Evolutionary conservation across 2,888 invertebrate genomes (phyloP), one percentile per base, ranked within the genome.

Genomic region (Brachypterus glaber): DNA sequence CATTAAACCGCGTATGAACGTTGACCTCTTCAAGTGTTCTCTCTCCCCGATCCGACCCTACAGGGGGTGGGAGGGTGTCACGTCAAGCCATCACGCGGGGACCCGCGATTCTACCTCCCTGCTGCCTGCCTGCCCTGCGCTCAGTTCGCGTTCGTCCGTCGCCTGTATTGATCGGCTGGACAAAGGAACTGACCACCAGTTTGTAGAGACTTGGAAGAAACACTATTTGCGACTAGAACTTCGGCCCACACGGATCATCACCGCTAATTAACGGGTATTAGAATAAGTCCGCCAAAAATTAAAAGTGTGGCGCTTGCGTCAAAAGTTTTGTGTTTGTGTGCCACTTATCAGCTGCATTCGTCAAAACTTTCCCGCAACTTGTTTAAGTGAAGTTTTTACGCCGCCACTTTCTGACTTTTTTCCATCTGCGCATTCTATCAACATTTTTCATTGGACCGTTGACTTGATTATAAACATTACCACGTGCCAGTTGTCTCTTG

Each of bases 41-140:
- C n/a, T n/a, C n/a, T n/a, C n/a, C n/a, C n/a, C n/a, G n/a, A n/a
- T n/a, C 51, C 46, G 50, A 51, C 54, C 48, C 48, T 43, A 38
- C 51, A 66, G 65, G 70, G 64, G 59, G 60, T 61, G 66, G 71
- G 70, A 70, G 72, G 68, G 73, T 63, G 73, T 72, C 73, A 72
- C 72, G 73, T 73, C 70, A 70, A 66, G 69, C 67, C 67, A 60
- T 68, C 66, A 65, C 62, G 60, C 61, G 61, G 61, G 59, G 61
- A 55, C 55, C 56, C 60, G 60, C 61, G 60, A 60, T 55, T 57
- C 48, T 44, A 47, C 51, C 46, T 48, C 48, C 47, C 39, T 35
- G 30, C 32, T 16, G 14, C 55, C 52, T 45, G n/a, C 42, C 46
- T 36, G 54, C 54, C 54, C 60, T 55, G 56, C 60, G 58, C 59